Conservation (phyloP, 1,140 invertebrate genomes). For the Holotrichia oblita region DNA sequence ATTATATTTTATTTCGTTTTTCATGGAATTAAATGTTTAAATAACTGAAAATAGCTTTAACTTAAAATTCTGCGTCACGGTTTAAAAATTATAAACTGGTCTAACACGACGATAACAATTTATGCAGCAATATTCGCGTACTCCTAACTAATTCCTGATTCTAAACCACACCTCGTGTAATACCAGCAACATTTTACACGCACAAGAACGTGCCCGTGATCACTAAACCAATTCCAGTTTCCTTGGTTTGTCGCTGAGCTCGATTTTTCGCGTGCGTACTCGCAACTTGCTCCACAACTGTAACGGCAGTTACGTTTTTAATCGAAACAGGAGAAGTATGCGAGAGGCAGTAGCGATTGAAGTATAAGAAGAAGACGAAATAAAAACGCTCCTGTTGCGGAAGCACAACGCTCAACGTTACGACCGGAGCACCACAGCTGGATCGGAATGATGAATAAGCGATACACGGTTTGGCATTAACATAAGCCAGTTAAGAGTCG, state of each 20-base stretch:
- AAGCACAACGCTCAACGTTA: background rate
- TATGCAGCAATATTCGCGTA: too few relatives aligned
- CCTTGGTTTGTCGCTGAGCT: background rate
- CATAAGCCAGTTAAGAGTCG: background rate
- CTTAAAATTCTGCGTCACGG: too few relatives aligned
- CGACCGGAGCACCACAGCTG: background rate
- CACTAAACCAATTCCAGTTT: background rate
- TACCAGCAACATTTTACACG: background rate
- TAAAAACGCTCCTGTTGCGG: background rate
- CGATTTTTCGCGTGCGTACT: background rate
- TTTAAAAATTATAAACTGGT: too few relatives aligned
- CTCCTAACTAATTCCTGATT: too few relatives aligned
- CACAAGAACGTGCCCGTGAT: background rate
- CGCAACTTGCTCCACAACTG: background rate
- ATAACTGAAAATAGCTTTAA: too few relatives aligned
- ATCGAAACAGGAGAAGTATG: background rate
- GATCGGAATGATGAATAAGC: background rate
- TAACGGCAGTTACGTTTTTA: slow-evolving; percentile 16
- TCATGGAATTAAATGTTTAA: too few relatives aligned
- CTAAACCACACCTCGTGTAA: too few relatives aligned
- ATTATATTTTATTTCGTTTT: too few relatives aligned
- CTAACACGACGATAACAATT: too few relatives aligned
- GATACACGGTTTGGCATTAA: slow-evolving; percentile 8
- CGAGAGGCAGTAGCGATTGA: background rate
- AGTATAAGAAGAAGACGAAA: background rate